These are phyloP conservation scores for Ovibos moschatus DNA, from an alignment of 2,113 vertebrate species.

Conservation along the genomic window DNA sequence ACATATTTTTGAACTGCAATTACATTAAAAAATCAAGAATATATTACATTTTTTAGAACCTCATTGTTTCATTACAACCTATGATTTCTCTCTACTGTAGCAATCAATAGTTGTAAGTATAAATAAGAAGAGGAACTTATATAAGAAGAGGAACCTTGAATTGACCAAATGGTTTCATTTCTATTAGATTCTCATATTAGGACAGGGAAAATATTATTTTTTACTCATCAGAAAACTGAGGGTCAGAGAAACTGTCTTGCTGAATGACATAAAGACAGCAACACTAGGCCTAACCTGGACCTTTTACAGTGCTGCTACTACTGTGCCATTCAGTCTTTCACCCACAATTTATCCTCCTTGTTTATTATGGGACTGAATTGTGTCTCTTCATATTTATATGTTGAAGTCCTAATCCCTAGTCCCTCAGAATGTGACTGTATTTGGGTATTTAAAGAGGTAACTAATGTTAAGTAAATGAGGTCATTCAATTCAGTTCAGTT, in stretches of 20 bases:
- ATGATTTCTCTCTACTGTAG: not conserved
- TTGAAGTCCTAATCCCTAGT: not conserved
- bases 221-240: slow-evolving; percentile 12
- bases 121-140: not conserved
- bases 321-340: not conserved
- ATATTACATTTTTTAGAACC: not conserved
- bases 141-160: not conserved
- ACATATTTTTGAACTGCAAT: not conserved
- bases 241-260: not conserved
- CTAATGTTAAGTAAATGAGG: not conserved
- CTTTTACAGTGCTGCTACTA: not conserved
- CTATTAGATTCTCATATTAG: not conserved
- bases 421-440: not conserved
- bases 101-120: not conserved
- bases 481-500: not conserved
- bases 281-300: not conserved
- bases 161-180: not conserved
- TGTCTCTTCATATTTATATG: not conserved
- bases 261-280: not conserved
- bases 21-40: not conserved
- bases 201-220: not conserved
- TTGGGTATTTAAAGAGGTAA: not conserved
- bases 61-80: not conserved
- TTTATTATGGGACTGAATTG: not conserved
- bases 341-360: not conserved